phyloP scores from a whole-genome alignment of 2,888 invertebrate genomes.

The Julus scanicus region DNA sequence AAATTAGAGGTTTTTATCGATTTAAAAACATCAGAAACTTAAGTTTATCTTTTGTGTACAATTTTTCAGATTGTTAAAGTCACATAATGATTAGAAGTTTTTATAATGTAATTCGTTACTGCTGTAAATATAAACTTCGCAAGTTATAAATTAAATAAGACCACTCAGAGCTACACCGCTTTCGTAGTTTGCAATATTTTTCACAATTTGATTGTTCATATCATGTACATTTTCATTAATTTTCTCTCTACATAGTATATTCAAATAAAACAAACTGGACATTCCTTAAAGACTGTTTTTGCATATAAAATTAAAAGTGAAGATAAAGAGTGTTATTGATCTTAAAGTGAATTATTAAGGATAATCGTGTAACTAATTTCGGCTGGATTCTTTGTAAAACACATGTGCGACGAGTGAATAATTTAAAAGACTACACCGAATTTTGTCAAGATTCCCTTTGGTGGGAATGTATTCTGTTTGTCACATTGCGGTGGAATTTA shows the following conservation, averaged over 20 bases:
- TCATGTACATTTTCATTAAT: constrained; percentile 1
- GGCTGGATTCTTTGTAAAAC: too few relatives aligned
- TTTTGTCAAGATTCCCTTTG: too few relatives aligned
- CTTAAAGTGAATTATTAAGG: too few relatives aligned
- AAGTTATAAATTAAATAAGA: not conserved
- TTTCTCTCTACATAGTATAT: not conserved
- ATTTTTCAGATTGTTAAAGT: not conserved
- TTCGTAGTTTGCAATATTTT: constrained; percentile 19
- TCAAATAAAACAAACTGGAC: not conserved
- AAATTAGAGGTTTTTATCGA: not conserved
- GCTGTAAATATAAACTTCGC: not conserved
- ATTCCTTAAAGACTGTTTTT: not conserved
- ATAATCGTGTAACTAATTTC: too few relatives aligned
- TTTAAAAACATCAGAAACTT: not conserved
- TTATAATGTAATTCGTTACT: not conserved
- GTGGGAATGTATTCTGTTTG: too few relatives aligned
- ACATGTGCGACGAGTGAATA: too few relatives aligned
- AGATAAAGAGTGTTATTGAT: not conserved
- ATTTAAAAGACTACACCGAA: too few relatives aligned
- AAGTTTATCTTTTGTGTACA: not conserved
- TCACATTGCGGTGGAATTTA: too few relatives aligned
- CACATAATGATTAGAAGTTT: not conserved
- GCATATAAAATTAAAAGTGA: not conserved
- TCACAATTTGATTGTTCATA: not conserved
- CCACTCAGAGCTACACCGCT: constrained; percentile 11